Conservation (phyloP, 2,888 invertebrate genomes). For the Spisula subtruncata region DNA sequence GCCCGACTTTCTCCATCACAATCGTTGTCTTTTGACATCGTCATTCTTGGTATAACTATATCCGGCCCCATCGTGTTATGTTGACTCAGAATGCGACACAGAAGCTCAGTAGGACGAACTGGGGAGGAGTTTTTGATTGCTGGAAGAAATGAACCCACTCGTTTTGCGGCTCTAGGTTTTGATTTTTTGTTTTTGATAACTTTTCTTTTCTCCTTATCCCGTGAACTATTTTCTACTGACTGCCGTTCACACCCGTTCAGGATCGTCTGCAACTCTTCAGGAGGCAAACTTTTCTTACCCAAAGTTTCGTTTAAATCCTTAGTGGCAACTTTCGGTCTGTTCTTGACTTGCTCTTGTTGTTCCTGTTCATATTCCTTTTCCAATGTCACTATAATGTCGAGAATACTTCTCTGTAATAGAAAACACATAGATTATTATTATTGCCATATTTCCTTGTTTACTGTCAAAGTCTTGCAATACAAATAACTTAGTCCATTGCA, state of each 20-base stretch:
- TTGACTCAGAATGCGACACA: constrained; percentile 33
- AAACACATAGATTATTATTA: background rate
- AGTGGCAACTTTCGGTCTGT: background rate
- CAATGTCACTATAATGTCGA: background rate
- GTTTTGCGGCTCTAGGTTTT: background rate
- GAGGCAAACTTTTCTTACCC: background rate
- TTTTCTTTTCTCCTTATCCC: background rate
- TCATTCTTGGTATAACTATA: constrained; percentile 49
- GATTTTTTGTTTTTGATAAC: background rate
- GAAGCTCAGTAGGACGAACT: constrained; percentile 31
- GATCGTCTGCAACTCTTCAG: background rate
- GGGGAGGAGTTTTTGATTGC: background rate
- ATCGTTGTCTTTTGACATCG: constrained; percentile 1
- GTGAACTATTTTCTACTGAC: background rate
- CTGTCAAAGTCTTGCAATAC: too few species aligned
- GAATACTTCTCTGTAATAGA: background rate
- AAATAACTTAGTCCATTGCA: too few species aligned
- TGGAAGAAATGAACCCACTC: background rate
- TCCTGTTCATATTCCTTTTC: background rate
- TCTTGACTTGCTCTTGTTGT: background rate
- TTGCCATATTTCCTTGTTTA: too few species aligned
- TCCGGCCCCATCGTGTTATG: constrained; percentile 35
- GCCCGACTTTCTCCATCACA: background rate
- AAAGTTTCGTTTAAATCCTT: background rate
- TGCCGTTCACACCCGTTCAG: background rate